Percentiles rank a stretch among this genome's conserved stretches.
Evolutionary conservation across 2,797 vertebrate species (phyloP).

Genomic region (Sebastolobus altivelis): DNA sequence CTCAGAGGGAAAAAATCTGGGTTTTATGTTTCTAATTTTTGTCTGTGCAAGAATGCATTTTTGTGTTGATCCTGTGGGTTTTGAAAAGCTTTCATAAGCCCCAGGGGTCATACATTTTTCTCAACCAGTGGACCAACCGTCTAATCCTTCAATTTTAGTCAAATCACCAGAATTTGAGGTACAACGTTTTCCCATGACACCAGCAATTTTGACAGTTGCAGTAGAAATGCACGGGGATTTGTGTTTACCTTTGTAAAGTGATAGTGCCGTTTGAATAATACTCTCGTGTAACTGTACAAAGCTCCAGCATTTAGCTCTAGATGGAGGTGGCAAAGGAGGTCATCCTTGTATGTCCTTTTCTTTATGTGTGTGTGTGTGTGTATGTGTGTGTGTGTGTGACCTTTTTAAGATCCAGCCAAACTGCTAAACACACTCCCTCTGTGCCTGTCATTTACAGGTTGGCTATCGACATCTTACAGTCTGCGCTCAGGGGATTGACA

Average conservation of each 20-base stretch:
- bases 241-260: neutral
- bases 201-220: constrained; percentile 14
- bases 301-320: neutral
- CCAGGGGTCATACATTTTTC: constrained; percentile 5
- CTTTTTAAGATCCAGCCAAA: constrained; percentile 87
- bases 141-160: constrained; percentile 26
- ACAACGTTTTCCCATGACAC: neutral
- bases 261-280: neutral
- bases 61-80: constrained; percentile 30
- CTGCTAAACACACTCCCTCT: constrained; percentile 86
- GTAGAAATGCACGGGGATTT: neutral
- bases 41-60: constrained; percentile 7
- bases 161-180: constrained; percentile 20
- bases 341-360: constrained; percentile 31
- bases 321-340: constrained; percentile 42
- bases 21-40: constrained; percentile 38
- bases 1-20: neutral
- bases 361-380: constrained; percentile 26
- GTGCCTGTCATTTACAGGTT: constrained; percentile 89
- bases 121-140: constrained; percentile 9
- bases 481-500: constrained; percentile 48
- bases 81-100: constrained; percentile 3
- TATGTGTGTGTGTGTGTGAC: constrained; percentile 71
- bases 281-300: neutral
- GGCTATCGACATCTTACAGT: constrained; percentile 81